Base-by-base conservation (phyloP, 2,888 invertebrate genomes). In the Subacronicta megacephala region DNA sequence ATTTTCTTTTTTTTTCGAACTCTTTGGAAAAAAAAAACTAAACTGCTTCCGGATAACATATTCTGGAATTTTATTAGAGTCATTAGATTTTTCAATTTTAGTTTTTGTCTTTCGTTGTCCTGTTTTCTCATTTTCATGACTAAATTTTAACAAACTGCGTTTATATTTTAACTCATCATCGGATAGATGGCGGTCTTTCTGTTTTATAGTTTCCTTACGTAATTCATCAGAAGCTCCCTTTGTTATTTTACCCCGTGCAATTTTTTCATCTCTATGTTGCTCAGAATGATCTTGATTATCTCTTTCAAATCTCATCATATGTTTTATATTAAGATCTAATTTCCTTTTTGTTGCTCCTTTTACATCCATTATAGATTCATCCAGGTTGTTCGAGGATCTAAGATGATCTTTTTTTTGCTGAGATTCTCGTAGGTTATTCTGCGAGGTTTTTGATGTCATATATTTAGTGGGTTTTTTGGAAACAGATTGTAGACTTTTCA, bases 1-100 rank as follows among this genome's bases (percentile, higher is more conserved):
- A 26, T 54, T 16, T 36, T 16, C 62, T 36, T 61, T 44, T 17
- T 55, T 44, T 43, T 31, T 38, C 40, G 16, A 61, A 9, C 54
- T 64, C 62, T 77, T 74, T 16, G 82, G 84, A 73, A 91, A 90
- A 62, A 79, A 68, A 62, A 82, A 90, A 45, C 62, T 78, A 62
- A 87, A 62, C 33, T 62, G 50, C 2, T 38, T 23, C 15, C 57
- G 31, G 7, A 31, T 0, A 17, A 31, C 17, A 0, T 41, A 29
- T 44, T 15, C 43, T 40, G n/a, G 7, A 20, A 1, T 37, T 26
- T 44, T 17, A 45, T 44, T 26, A 2, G 17, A 7, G 16, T 15
- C 10, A 2, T 26, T 6, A 0, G 16, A 0, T 23, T 50, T 54
- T 50, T 40, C 33, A 10, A 12, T 29, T 33, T 38, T 35, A 40